Base-by-base conservation (phyloP, 2,797 vertebrate species). In the Poeciliopsis paucimaculata region DNA sequence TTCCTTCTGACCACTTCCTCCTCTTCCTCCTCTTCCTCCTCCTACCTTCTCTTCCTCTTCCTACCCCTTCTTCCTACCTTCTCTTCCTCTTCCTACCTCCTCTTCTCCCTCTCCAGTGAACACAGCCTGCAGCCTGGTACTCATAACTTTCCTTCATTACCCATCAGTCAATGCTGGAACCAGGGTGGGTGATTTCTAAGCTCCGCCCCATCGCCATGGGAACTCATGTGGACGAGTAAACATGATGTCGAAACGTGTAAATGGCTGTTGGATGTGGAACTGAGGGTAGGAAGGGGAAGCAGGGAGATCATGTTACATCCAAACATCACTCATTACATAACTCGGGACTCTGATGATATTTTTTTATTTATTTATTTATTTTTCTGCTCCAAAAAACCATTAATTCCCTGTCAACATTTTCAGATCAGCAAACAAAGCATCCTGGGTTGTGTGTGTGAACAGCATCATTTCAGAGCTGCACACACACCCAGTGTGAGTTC, bases 361-460 rank as follows among this genome's bases (percentile, higher is more conserved):
- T 31, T 31, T 5, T 60, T 5, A 45, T 45, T 28, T n/a, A n/a
- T n/a, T n/a, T n/a, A n/a, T n/a, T n/a, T n/a, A n/a, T 1, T 46
- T 28, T 71, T 45, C 28, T 46, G n/a, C 6, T 72, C 43, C 26
- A 46, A 45, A 43, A 60, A 57, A 55, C 6, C 51, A 57, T 75
- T 57, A 75, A 43, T 57, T 57, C 2, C 1, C 36, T 9, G 12
- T n/a, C n/a, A 28, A 4, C 23, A 53, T 51, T 18, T 47, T 4
- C 60, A 47, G 6, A 76, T 64, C 45, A 47, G 51, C 49, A 18
- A 53, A 49, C n/a, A 66, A 47, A 39, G 23, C n/a, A n/a, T n/a
- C n/a, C 68, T 36, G 18, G n/a, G 2, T 62, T 73, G 9, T 43
- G 80, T 72, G 78, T 72, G 18, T 60, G 75, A 79, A 15, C 49